Percentiles rank a stretch among this genome's conserved stretches.
These are phyloP conservation scores for Adoxophyes honmai DNA, from an alignment of 1,140 invertebrate genomes.

Conservation along the genomic window DNA sequence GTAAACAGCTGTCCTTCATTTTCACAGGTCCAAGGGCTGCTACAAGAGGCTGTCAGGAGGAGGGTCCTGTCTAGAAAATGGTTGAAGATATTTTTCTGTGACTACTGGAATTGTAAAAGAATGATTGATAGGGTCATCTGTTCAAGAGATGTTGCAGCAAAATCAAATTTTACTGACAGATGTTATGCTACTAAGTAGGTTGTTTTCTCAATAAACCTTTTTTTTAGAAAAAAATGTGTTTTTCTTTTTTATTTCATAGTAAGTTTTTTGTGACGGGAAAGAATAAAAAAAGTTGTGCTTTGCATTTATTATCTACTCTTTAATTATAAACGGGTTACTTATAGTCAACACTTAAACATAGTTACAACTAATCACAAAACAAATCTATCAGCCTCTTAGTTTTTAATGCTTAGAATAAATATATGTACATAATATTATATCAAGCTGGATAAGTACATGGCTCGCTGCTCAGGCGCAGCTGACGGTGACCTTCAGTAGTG, in stretches of 20 bases:
- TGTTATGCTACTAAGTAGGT: no score
- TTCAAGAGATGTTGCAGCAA: background rate
- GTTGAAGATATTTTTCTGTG: background rate
- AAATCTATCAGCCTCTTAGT: conserved; percentile 43
- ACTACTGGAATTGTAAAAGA: background rate
- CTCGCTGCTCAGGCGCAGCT: no score
- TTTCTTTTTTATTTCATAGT: no score
- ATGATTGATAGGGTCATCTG: background rate
- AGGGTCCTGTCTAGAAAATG: background rate
- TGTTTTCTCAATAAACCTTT: no score
- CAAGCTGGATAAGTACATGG: no score
- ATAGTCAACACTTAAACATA: conserved; percentile 31
- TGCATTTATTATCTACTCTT: conserved; percentile 5
- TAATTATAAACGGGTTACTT: conserved; percentile 22
- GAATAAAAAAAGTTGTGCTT: background rate
- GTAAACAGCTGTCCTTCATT: conserved; percentile 5
- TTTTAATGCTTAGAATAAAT: conserved; percentile 15
- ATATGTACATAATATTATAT: no score
- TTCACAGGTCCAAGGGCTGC: conserved; percentile 3
- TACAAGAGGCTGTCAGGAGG: background rate
- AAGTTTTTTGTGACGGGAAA: no score
- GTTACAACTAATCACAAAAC: background rate
- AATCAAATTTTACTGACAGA: background rate
- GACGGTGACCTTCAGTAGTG: no score
- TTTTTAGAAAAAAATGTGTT: no score